A percentile compares a stretch with the other conserved stretches of the same genome.
Evolutionary conservation across 2,888 invertebrate genomes (phyloP).

Genomic region (Drosophila conformis): DNA sequence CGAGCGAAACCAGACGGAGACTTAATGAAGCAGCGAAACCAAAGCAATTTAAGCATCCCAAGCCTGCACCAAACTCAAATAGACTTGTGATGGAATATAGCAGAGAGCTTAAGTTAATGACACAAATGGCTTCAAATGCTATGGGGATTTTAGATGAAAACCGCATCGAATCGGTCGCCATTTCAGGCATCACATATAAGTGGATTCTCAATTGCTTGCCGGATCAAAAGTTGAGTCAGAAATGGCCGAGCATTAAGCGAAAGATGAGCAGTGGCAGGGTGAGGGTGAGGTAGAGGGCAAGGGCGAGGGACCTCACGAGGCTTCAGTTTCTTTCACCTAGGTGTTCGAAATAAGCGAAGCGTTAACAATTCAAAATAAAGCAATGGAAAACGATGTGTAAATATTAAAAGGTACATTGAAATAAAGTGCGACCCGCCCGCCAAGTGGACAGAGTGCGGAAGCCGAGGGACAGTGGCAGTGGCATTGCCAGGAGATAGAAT

Average conservation of each 20-base stretch:
- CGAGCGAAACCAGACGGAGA: constrained; percentile 50
- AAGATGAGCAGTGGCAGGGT: background rate
- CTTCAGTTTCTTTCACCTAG: constrained; percentile 4
- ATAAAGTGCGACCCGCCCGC: constrained; percentile 21
- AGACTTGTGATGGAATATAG: constrained; percentile 24
- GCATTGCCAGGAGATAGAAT: background rate
- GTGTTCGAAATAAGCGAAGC: constrained; percentile 56
- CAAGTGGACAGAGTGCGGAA: background rate
- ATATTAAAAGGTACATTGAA: constrained; percentile 56
- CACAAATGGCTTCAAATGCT: constrained; percentile 21
- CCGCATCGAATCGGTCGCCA: constrained; percentile 42
- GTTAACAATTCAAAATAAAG: constrained; percentile 63
- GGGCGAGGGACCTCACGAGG: background rate
- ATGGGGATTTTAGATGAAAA: background rate
- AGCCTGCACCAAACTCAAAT: constrained; percentile 14
- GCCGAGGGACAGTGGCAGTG: background rate
- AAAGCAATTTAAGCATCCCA: constrained; percentile 64
- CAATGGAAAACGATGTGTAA: constrained; percentile 52
- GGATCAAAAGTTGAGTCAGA: constrained; percentile 49
- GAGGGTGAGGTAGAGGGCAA: background rate
- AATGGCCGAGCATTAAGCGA: constrained; percentile 17
- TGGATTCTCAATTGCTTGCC: constrained; percentile 42
- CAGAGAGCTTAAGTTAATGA: constrained; percentile 61
- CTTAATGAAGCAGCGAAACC: constrained; percentile 64
- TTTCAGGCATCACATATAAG: constrained; percentile 52